These are phyloP conservation scores for Mungos mungo DNA, from an alignment of 2,113 vertebrate species.

Conservation along the genomic window DNA sequence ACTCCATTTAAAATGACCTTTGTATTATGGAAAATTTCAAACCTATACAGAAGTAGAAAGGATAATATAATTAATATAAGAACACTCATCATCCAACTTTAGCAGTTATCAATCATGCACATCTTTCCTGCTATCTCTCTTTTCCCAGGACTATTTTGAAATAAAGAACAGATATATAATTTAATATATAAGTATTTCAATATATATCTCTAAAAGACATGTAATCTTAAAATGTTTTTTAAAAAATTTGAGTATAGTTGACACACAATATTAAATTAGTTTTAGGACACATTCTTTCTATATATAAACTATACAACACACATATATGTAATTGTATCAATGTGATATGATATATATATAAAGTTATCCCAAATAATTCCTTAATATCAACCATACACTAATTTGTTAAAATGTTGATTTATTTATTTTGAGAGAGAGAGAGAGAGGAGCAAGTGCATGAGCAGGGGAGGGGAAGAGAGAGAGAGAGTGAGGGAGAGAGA, in stretches of 20 bases:
- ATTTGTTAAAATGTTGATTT: too few species aligned
- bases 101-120: background rate
- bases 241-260: background rate
- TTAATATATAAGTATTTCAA: background rate
- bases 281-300: background rate
- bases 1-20: background rate
- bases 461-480: too few species aligned
- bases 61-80: background rate
- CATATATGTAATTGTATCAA: background rate
- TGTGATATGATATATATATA: background rate
- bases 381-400: background rate
- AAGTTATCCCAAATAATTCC: background rate
- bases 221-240: background rate
- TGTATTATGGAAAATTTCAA: slow-evolving; percentile 13
- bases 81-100: background rate
- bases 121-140: background rate
- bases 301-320: background rate
- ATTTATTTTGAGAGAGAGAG: too few species aligned
- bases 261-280: background rate
- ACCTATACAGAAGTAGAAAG: background rate
- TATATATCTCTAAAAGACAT: background rate
- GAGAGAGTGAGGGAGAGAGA: too few species aligned
- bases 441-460: too few species aligned
- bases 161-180: background rate
- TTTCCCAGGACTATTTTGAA: background rate